Evolutionary conservation across 2,113 vertebrate genomes (phyloP), one percentile per base, ranked within the genome.

Genomic region (Tupaia chinensis): DNA sequence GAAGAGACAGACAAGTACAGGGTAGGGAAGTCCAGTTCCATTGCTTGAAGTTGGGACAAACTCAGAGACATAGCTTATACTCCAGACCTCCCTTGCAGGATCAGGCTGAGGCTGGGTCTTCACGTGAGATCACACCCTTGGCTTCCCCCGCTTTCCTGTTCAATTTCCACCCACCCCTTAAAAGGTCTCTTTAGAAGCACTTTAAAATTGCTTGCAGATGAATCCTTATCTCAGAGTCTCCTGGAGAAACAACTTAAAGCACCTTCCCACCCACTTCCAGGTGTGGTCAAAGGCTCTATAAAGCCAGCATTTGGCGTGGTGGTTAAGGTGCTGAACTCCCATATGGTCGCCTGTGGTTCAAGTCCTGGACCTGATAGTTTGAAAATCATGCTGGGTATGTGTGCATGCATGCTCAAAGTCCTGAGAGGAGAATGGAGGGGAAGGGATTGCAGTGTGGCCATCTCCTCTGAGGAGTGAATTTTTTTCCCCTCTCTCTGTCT

Each of bases 11-110:
- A 74, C 9, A 54, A 82, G 60, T 27, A 65, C 4, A 89, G 58
- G 72, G 25, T 72, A n/a, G 70, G 70, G 94, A 89, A 92, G 54
- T n/a, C 84, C 80, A 87, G 25, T 11, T 89, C 66, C 34, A 65
- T 87, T 87, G 27, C 93, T 27, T 88, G 44, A 93, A 69, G 2
- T 56, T 87, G 61, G n/a, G 34, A 78, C 34, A 76, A 80, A 80
- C 56, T 68, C 34, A 89, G 68, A 88, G 22, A 9, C 65, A 77
- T 84, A 78, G 79, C 13, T 76, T 32, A 68, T 6, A 56, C 76
- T 91, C 53, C 60, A 88, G 92, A 61, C 15, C 0, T 68, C 53
- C 27, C 70, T 56, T 1, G 25, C n/a, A 79, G 78, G 10, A 23
- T 25, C 15, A 34, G 60, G 4, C n/a, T 72, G 56, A 66, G 61